These are phyloP conservation scores for Scotopteryx bipunctaria DNA, from an alignment of 2,888 invertebrate species.

Conservation along the genomic window DNA sequence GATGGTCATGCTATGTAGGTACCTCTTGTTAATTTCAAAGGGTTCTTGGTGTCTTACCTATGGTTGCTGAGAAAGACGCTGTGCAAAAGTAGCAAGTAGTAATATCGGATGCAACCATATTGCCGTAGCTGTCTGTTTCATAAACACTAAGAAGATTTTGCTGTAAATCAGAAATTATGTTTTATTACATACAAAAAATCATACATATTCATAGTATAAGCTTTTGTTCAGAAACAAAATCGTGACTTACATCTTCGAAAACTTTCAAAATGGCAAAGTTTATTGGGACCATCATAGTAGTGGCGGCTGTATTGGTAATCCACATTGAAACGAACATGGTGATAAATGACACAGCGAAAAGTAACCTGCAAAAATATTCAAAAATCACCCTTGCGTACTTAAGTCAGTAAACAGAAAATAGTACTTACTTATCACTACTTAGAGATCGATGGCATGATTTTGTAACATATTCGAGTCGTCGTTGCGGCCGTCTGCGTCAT, in stretches of 20 bases:
- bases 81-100: constrained; percentile 90
- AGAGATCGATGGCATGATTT: no score
- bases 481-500: no score
- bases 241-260: constrained; percentile 85
- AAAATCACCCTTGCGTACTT: no score
- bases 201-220: no score
- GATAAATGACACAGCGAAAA: constrained; percentile 90
- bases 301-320: constrained; percentile 96
- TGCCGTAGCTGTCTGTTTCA: constrained; percentile 57
- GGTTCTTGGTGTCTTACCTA: no score
- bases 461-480: background rate
- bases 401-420: no score
- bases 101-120: constrained; percentile 84
- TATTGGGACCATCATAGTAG: constrained; percentile 96
- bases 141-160: constrained; percentile 84
- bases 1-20: no score
- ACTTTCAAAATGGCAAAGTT: constrained; percentile 91
- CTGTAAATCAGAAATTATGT: constrained; percentile 42
- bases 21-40: no score
- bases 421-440: no score
- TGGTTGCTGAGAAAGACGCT: constrained; percentile 88
- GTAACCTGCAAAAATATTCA: no score
- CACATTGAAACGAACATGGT: constrained; percentile 97
- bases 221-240: background rate
- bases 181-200: background rate